A percentile compares a stretch with the other conserved stretches of the same genome.
These are phyloP conservation scores for Zaprionus inermis DNA, from an alignment of 1,140 invertebrate genomes.

Conservation along the genomic window DNA sequence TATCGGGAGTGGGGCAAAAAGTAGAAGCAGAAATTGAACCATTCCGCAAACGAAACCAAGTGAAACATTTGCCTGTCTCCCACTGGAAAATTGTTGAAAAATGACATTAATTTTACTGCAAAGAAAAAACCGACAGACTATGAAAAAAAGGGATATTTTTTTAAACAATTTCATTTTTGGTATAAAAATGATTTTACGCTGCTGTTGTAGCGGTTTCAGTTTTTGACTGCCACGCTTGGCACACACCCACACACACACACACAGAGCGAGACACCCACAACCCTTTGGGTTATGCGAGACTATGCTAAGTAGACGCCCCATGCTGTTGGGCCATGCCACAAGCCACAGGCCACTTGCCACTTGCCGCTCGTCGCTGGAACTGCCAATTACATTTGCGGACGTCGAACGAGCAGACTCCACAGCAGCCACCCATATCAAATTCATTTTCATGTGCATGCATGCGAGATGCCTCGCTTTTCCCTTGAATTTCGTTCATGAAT, in stretches of 20 bases:
- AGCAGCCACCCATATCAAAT: slow-evolving; percentile 67
- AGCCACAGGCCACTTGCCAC: slow-evolving; percentile 5
- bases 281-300: slow-evolving; percentile 34
- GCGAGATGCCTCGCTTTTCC: slow-evolving; percentile 64
- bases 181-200: too few species aligned
- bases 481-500: slow-evolving; percentile 49
- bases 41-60: slow-evolving; percentile 26
- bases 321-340: slow-evolving; percentile 6
- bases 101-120: slow-evolving; percentile 55
- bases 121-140: not conserved
- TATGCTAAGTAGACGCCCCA: slow-evolving; percentile 28
- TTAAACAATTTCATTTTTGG: slow-evolving; percentile 25
- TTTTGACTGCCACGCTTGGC: slow-evolving; percentile 20
- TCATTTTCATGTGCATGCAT: slow-evolving; percentile 80
- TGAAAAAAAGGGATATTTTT: slow-evolving; percentile 19
- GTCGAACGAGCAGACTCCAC: slow-evolving; percentile 13
- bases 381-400: slow-evolving; percentile 74
- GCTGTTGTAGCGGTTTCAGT: too few species aligned
- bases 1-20: not conserved
- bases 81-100: slow-evolving; percentile 46
- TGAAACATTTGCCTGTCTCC: slow-evolving; percentile 36
- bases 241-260: not conserved
- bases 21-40: slow-evolving; percentile 16
- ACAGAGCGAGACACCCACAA: slow-evolving; percentile 1
- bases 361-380: slow-evolving; percentile 65